Conservation (phyloP, 2,113 vertebrate genomes). For the Cynopterus brachyotis region DNA sequence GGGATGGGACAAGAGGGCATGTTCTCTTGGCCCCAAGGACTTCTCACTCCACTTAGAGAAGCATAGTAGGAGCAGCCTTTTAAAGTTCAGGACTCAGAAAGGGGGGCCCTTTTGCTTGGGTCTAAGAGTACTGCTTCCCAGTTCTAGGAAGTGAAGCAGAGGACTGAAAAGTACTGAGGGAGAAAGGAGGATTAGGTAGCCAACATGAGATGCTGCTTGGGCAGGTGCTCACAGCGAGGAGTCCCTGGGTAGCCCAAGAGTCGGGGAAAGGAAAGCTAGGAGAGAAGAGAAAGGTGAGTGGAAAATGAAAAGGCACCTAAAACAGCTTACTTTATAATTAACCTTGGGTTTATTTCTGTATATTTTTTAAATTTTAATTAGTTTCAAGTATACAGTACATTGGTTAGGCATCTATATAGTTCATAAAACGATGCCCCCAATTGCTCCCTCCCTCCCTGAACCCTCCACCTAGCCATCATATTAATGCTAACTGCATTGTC, state of each 20-base stretch:
- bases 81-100: not conserved
- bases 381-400: too few species aligned
- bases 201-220: not conserved
- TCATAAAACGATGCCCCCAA: too few species aligned
- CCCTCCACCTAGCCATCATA: too few species aligned
- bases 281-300: not conserved
- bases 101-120: not conserved
- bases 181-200: not conserved
- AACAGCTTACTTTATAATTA: not conserved
- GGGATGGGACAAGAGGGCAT: not conserved
- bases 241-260: not conserved
- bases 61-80: not conserved
- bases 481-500: too few species aligned
- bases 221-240: not conserved
- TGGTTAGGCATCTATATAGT: too few species aligned
- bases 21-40: not conserved
- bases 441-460: too few species aligned
- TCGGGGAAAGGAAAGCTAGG: not conserved
- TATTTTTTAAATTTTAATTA: too few species aligned
- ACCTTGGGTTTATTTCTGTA: not conserved
- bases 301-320: not conserved
- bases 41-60: not conserved
- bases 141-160: not conserved
- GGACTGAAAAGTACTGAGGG: not conserved
- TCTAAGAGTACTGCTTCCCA: not conserved